phyloP scores from a whole-genome alignment of 1,140 invertebrate genomes.

The Platorchestia sp. region DNA sequence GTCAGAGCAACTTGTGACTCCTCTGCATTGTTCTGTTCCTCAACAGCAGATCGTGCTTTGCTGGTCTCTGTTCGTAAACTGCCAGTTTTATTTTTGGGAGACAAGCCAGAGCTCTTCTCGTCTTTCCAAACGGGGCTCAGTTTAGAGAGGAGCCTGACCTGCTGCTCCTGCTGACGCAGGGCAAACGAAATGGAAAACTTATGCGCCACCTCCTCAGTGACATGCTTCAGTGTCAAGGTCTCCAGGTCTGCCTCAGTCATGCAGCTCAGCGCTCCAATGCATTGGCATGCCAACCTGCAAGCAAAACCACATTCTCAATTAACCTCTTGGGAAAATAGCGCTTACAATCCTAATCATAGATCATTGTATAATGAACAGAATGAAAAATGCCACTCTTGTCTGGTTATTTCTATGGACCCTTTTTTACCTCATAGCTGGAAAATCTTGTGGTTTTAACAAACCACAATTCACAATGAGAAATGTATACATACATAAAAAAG shows the following conservation, averaged over 20 bases:
- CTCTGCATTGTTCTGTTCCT: not conserved
- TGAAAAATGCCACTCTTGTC: too few species aligned
- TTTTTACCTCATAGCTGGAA: too few species aligned
- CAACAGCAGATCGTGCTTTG: not conserved
- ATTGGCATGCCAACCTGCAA: not conserved
- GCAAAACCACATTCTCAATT: not conserved
- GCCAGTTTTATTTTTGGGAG: too few species aligned
- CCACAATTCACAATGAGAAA: too few species aligned
- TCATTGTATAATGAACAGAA: too few species aligned
- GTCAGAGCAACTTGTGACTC: not conserved
- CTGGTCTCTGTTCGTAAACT: not conserved
- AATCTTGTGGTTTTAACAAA: too few species aligned
- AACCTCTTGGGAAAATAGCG: not conserved
- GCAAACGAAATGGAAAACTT: conserved; percentile 5
- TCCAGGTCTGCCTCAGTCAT: not conserved
- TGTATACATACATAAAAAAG: too few species aligned
- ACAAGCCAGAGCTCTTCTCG: not conserved
- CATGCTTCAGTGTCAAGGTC: not conserved
- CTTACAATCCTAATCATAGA: not conserved
- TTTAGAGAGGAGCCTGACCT: not conserved
- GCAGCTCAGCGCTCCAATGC: not conserved
- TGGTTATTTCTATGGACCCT: too few species aligned
- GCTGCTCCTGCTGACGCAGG: conserved; percentile 14
- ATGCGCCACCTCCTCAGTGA: not conserved
- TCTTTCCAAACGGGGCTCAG: not conserved